Percentiles rank a stretch among this genome's conserved stretches.
Evolutionary conservation across 2,797 vertebrate species (phyloP).

Genomic region (Columba guinea): DNA sequence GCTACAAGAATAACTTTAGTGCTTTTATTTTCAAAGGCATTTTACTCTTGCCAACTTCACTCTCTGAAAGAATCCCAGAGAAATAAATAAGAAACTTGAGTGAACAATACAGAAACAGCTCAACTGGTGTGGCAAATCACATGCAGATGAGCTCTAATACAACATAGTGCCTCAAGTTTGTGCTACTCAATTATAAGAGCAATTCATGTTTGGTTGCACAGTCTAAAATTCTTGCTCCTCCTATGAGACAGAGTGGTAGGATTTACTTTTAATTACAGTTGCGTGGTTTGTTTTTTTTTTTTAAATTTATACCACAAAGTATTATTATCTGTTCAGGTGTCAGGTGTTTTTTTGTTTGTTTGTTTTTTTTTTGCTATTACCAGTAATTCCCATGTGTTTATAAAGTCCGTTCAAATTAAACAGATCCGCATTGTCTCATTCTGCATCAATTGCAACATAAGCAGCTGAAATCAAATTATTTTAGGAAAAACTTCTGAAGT

Average conservation of each 20-base stretch:
- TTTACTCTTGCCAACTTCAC: neutral
- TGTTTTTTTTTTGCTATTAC: neutral
- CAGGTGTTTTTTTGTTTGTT: neutral
- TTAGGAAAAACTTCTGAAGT: neutral
- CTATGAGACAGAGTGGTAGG: neutral
- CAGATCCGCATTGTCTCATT: neutral
- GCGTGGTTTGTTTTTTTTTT: too few species aligned
- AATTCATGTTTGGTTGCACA: neutral
- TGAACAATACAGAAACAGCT: neutral
- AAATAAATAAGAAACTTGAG: neutral
- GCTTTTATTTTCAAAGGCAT: neutral
- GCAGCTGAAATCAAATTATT: neutral
- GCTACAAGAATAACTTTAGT: neutral
- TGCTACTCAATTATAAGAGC: neutral
- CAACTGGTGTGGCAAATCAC: neutral
- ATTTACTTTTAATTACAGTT: neutral
- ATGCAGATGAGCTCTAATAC: neutral
- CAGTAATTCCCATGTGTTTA: neutral
- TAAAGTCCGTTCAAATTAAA: neutral
- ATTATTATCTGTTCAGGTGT: neutral
- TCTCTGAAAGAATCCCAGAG: neutral
- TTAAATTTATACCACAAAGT: neutral
- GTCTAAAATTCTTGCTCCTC: neutral
- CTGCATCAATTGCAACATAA: neutral
- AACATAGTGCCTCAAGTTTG: neutral